phyloP scores from a whole-genome alignment of 1,140 invertebrate genomes.

The Hesperophylax magnus region DNA sequence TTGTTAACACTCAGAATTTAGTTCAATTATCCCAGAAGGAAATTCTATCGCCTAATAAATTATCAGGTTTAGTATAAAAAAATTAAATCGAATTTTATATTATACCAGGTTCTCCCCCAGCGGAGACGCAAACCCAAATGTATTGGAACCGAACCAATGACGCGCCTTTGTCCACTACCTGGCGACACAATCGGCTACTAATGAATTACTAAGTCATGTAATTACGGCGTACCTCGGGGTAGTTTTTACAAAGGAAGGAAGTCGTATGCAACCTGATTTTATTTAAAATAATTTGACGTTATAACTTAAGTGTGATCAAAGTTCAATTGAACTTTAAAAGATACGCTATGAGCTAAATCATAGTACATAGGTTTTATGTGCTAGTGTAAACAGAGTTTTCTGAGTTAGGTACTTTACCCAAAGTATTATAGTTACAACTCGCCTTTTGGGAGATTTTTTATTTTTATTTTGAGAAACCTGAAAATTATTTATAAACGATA shows the following conservation, averaged over 20 bases:
- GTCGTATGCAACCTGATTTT: background rate
- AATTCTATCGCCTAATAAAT: background rate
- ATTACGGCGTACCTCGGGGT: conserved; percentile 4
- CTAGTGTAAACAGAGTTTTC: no score
- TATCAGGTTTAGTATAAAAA: conserved; percentile 4
- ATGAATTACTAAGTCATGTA: conserved; percentile 53
- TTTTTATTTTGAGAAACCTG: no score
- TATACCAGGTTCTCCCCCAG: background rate
- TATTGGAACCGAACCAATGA: conserved; percentile 52
- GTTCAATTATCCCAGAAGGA: no score
- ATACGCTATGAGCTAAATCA: no score
- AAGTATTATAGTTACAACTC: no score
- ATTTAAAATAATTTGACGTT: background rate
- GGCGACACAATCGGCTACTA: conserved; percentile 55
- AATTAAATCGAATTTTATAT: background rate
- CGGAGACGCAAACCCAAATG: conserved; percentile 37
- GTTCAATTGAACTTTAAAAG: no score
- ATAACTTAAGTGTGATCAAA: background rate
- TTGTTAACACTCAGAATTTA: no score
- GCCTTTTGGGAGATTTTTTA: no score
- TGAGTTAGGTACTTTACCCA: no score
- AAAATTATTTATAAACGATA: no score
- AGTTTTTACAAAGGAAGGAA: background rate
- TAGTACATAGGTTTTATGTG: no score
- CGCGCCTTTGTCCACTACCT: conserved; percentile 46